Evolutionary conservation across 2,888 invertebrate genomes (phyloP), one percentile per base, ranked within the genome.

Genomic region (Halictus ligatus): DNA sequence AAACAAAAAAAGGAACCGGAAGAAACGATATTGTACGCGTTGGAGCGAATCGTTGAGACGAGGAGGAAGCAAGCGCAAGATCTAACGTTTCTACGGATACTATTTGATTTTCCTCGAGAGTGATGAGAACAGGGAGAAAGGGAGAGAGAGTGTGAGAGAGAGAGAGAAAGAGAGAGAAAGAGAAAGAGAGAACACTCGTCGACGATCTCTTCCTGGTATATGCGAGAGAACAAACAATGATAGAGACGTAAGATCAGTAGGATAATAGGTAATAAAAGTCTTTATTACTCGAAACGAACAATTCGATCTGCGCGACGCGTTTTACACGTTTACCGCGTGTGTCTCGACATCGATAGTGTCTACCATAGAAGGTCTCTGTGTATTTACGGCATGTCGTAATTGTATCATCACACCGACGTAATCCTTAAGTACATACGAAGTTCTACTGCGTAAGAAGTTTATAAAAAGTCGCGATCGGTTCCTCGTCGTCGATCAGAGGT

Each of bases 281-380:
- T 84, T 84, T 84, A 85, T 78, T 78, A 78, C 84, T 84, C 78
- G 78, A 78, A 75, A 64, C 40, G 40, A 71, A 78, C 58, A 72
- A 79, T 75, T 85, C 75, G 84, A 84, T 84, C 69, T n/a, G n/a
- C 73, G 73, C 58, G 64, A 48, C 79, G 69, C 50, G 78, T 83
- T 75, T 75, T 72, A 58, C 75, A 69, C 75, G 78, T 58, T 74
- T 40, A 21, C 46, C 60, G 48, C 73, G 82, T 58, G 67, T 83
- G 29, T 72, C 75, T 72, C 75, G 21, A 54, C 78, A 84, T 78
- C 84, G 84, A 84, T 84, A 78, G 75, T 78, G 72, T 79, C 84
- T 85, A 75, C 85, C 84, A 85, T 85, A 84, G 84, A 79, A 85
- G 84, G 76, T 85, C 84, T 85, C 84, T 85, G 84, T 85, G 72